Evolutionary conservation across 2,797 vertebrate genomes (phyloP).

Genomic region (Sebastes reedi): DNA sequence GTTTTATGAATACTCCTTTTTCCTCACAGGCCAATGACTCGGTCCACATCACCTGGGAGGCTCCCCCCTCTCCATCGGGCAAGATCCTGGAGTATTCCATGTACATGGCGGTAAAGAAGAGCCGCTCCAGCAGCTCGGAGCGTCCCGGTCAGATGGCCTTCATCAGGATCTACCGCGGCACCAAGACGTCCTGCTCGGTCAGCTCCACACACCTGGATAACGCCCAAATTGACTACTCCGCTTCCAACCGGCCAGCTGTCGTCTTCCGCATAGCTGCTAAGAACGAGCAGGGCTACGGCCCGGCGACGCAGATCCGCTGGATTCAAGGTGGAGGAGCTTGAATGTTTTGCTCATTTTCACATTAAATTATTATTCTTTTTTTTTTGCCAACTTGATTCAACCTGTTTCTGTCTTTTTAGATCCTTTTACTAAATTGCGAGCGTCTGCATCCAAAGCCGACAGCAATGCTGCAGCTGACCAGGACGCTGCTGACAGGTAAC

Average conservation of each 20-base stretch:
- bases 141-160: constrained; percentile 90
- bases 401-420: constrained; percentile 56
- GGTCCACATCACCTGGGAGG: constrained; percentile 97
- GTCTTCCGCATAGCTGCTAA: constrained; percentile 98
- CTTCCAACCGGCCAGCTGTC: constrained; percentile 89
- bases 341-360: background rate
- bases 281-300: constrained; percentile 97
- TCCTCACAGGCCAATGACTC: constrained; percentile 87
- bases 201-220: constrained; percentile 89
- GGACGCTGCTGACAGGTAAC: constrained; percentile 74
- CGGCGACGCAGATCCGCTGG: constrained; percentile 98
- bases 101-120: constrained; percentile 94
- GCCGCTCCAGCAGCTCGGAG: constrained; percentile 77
- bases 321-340: constrained; percentile 87
- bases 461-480: constrained; percentile 45
- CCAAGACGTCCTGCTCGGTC: constrained; percentile 91
- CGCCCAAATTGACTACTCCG: constrained; percentile 93
- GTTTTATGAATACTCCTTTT: too few species aligned
- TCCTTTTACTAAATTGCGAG: constrained; percentile 62
- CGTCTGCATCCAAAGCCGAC: constrained; percentile 55
- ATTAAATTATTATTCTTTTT: background rate
- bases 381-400: background rate
- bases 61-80: constrained; percentile 91
- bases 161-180: constrained; percentile 97
- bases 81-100: constrained; percentile 97